Conservation (phyloP, 2,113 vertebrate species). For the Passer domesticus region DNA sequence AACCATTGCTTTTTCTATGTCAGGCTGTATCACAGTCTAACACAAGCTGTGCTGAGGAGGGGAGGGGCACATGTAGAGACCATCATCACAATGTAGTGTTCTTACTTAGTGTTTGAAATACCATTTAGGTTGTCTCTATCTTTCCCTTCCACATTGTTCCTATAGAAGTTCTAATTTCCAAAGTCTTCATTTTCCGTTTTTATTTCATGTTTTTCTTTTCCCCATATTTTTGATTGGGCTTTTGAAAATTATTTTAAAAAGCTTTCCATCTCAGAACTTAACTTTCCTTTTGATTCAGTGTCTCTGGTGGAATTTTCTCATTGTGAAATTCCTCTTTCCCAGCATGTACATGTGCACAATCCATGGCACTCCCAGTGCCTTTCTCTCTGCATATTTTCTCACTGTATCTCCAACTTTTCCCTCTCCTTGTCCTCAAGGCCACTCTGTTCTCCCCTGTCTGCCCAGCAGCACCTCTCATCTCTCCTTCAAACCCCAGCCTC, state of each 20-base stretch:
- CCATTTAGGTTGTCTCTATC: not conserved
- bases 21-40: not conserved
- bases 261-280: not conserved
- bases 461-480: not conserved
- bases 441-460: rapidly evolving
- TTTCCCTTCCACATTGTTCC: not conserved
- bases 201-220: not conserved
- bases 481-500: not conserved
- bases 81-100: not conserved
- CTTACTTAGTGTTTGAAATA: not conserved
- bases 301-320: not conserved
- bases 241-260: not conserved
- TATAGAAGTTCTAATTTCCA: not conserved
- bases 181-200: not conserved
- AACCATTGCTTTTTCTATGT: not conserved
- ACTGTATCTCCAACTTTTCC: not conserved
- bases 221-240: not conserved
- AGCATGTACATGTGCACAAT: not conserved
- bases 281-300: not conserved
- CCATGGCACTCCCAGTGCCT: rapidly evolving
- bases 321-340: not conserved
- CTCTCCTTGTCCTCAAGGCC: not conserved
- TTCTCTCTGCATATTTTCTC: not conserved
- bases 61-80: not conserved
- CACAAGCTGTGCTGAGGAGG: not conserved